phyloP scores from a whole-genome alignment of 2,888 invertebrate genomes.

The Protophormia terraenovae region DNA sequence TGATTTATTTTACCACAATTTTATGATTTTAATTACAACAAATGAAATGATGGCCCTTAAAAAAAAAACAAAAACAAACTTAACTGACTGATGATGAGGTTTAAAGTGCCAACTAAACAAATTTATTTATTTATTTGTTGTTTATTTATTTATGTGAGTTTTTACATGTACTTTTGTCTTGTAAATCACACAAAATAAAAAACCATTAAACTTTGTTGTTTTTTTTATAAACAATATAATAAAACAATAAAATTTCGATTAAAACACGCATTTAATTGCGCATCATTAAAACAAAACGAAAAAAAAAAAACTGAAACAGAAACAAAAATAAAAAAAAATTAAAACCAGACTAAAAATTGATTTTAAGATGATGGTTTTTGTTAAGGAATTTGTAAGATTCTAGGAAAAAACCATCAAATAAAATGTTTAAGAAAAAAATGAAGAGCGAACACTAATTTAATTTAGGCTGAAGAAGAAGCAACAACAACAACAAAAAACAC shows the following conservation, averaged over 20 bases:
- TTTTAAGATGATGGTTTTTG: constrained; percentile 33
- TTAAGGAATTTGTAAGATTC: constrained; percentile 43
- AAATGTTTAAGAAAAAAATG: not conserved
- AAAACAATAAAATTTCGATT: constrained; percentile 61
- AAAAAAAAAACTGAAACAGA: not conserved
- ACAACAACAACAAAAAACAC: constrained; percentile 6
- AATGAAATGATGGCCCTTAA: not conserved
- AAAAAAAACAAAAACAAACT: not conserved
- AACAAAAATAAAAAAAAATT: not conserved
- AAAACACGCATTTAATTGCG: constrained; percentile 53
- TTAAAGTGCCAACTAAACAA: constrained; percentile 50
- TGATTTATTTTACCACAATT: constrained; percentile 32
- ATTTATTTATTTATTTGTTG: constrained; percentile 26
- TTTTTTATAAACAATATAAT: not conserved
- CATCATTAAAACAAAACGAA: constrained; percentile 28
- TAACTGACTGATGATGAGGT: not conserved
- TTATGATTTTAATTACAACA: constrained; percentile 9
- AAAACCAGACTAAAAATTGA: constrained; percentile 34
- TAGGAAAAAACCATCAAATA: constrained; percentile 63
- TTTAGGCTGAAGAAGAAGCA: constrained; percentile 23
- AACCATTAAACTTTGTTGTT: constrained; percentile 41
- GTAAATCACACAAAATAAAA: constrained; percentile 25
- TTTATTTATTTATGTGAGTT: no score
- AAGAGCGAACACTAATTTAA: constrained; percentile 33
- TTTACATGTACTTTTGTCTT: constrained; percentile 14